Evolutionary conservation across 1,140 invertebrate genomes (phyloP).

Genomic region (Scaptomyza hsui): DNA sequence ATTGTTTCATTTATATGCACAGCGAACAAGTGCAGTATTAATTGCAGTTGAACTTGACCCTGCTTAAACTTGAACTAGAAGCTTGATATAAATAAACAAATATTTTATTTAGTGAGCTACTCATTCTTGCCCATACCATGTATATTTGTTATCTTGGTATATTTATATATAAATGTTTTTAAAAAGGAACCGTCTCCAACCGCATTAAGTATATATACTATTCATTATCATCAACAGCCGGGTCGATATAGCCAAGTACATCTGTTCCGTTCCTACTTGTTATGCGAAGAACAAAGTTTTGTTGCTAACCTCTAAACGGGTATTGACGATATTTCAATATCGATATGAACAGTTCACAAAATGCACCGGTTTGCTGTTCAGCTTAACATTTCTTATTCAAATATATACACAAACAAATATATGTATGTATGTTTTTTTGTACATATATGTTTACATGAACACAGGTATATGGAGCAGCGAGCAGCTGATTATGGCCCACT

Average conservation of each 20-base stretch:
- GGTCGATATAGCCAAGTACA: too few species aligned
- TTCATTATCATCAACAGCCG: background rate
- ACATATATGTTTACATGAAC: background rate
- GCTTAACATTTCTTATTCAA: slow-evolving; percentile 57
- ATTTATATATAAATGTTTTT: too few species aligned
- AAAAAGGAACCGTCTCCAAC: too few species aligned
- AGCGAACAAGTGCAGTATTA: slow-evolving; percentile 31
- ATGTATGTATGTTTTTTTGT: background rate
- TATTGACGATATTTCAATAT: background rate
- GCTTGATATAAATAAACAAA: too few species aligned
- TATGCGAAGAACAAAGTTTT: slow-evolving; percentile 8
- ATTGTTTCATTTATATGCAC: slow-evolving; percentile 69
- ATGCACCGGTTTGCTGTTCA: slow-evolving; percentile 28
- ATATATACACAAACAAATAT: slow-evolving; percentile 8
- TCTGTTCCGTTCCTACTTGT: too few species aligned
- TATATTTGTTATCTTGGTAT: too few species aligned
- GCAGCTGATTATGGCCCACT: slow-evolving; percentile 21
- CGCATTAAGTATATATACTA: too few species aligned
- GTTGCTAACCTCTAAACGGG: slow-evolving; percentile 17
- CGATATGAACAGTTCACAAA: background rate
- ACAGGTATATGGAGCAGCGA: background rate
- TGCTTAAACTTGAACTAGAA: background rate
- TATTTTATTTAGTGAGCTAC: too few species aligned
- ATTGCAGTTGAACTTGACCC: slow-evolving; percentile 13
- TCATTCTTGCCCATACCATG: too few species aligned